phyloP scores from a whole-genome alignment of 1,140 invertebrate genomes.

The Phymastichus coffea region DNA sequence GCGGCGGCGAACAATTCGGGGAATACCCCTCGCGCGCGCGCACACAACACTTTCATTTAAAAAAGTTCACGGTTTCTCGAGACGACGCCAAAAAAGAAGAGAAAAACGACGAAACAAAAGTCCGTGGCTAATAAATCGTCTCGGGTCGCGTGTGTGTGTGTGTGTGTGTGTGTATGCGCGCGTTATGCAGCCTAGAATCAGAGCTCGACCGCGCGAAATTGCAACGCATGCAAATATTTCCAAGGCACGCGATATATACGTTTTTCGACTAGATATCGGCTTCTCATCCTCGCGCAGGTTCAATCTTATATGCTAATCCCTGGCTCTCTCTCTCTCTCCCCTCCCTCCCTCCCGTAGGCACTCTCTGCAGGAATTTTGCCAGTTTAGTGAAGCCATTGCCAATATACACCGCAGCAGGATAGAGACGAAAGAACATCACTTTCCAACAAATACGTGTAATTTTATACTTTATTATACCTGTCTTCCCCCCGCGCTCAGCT shows the following conservation, averaged over 20 bases:
- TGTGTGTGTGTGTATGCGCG: not conserved
- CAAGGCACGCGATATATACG: slow-evolving; percentile 20
- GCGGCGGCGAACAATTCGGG: no score
- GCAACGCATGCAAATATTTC: slow-evolving; percentile 25
- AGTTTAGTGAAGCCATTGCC: slow-evolving; percentile 23
- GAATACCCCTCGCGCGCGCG: no score
- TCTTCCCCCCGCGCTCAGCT: no score
- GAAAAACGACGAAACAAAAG: no score
- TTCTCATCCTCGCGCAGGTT: slow-evolving; percentile 11
- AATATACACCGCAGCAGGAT: no score
- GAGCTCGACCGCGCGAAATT: slow-evolving; percentile 9
- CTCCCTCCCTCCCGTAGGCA: not conserved
- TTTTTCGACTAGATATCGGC: not conserved
- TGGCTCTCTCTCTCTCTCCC: not conserved
- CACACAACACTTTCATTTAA: no score
- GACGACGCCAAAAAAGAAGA: not conserved
- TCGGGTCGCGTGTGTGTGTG: not conserved
- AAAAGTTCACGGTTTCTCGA: slow-evolving; percentile 2
- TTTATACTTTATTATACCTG: slow-evolving; percentile 4
- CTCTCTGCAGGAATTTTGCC: slow-evolving; percentile 18
- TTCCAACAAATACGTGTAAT: slow-evolving; percentile 3
- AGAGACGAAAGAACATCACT: no score
- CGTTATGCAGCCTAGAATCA: slow-evolving; percentile 21
- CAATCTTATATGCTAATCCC: slow-evolving; percentile 29
- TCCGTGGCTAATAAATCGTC: no score